Evolutionary conservation across 2,888 invertebrate species (phyloP).

Genomic region (Urechis unicinctus): DNA sequence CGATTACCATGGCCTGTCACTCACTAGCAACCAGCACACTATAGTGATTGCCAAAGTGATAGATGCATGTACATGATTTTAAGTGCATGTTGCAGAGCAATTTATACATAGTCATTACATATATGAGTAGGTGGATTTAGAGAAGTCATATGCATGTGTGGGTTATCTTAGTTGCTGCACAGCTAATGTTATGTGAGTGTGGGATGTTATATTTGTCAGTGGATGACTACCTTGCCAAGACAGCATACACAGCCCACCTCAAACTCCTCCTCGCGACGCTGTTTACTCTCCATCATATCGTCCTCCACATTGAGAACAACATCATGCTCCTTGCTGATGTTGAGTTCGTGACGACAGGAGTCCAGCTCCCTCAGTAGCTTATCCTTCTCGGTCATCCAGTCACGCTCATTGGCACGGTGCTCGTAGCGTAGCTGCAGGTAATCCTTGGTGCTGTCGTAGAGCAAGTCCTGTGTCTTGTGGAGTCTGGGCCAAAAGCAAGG

Average conservation of each 20-base stretch:
- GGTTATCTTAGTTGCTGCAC: no score
- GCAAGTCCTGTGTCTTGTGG: conserved; percentile 50
- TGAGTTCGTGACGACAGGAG: conserved; percentile 21
- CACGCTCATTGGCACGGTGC: conserved; percentile 40
- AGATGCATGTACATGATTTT: no score
- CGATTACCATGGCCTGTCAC: no score
- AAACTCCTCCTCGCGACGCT: conserved; percentile 11
- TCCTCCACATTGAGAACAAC: background rate
- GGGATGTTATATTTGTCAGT: no score
- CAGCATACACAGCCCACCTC: conserved; percentile 5
- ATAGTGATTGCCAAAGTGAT: no score
- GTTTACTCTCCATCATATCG: background rate
- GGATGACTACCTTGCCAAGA: no score
- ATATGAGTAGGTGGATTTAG: no score
- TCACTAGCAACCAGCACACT: no score
- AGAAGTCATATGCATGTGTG: no score
- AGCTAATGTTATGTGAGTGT: no score
- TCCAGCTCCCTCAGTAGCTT: conserved; percentile 43
- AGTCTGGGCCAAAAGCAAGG: conserved; percentile 28
- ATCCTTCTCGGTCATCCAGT: conserved; percentile 50
- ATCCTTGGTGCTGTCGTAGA: conserved; percentile 50
- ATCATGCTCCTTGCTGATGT: conserved; percentile 17
- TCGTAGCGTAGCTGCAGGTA: conserved; percentile 45
- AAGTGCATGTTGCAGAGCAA: no score
- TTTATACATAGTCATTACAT: no score